These are phyloP conservation scores for Monochamus saltuarius DNA, from an alignment of 1,140 invertebrate species.

Conservation along the genomic window DNA sequence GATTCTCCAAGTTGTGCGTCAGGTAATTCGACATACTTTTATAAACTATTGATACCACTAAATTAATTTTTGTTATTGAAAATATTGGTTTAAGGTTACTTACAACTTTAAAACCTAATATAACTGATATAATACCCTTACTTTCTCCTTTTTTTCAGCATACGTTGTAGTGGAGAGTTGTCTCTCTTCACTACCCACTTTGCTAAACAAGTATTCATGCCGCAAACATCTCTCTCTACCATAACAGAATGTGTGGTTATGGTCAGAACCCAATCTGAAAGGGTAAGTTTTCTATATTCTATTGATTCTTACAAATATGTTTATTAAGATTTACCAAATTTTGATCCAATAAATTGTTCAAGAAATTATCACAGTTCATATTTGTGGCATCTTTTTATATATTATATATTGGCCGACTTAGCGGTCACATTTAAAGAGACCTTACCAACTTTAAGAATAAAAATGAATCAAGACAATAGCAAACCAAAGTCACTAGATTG, in stretches of 20 bases:
- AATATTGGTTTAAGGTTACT: neutral
- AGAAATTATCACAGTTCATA: too few species aligned
- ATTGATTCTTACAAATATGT: neutral
- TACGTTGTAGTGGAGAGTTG: constrained; percentile 87
- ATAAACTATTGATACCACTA: neutral
- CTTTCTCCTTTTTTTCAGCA: constrained; percentile 57
- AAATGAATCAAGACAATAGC: too few species aligned
- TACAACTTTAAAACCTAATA: too few species aligned
- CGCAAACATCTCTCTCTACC: constrained; percentile 79
- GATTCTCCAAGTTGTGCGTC: constrained; percentile 70
- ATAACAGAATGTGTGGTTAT: constrained; percentile 81
- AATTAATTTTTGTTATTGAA: neutral
- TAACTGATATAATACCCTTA: too few species aligned
- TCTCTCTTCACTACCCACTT: constrained; percentile 78
- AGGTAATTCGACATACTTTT: constrained; percentile 53
- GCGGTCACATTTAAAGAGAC: too few species aligned
- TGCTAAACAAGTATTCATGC: constrained; percentile 88
- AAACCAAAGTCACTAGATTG: too few species aligned
- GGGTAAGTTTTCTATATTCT: constrained; percentile 31
- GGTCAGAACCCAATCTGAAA: constrained; percentile 45
- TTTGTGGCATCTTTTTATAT: too few species aligned
- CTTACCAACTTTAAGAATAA: too few species aligned
- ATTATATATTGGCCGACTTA: too few species aligned
- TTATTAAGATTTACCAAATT: neutral
- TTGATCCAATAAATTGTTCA: too few species aligned